phyloP scores from a whole-genome alignment of 2,888 invertebrate species.

The Coenonympha glycerion region DNA sequence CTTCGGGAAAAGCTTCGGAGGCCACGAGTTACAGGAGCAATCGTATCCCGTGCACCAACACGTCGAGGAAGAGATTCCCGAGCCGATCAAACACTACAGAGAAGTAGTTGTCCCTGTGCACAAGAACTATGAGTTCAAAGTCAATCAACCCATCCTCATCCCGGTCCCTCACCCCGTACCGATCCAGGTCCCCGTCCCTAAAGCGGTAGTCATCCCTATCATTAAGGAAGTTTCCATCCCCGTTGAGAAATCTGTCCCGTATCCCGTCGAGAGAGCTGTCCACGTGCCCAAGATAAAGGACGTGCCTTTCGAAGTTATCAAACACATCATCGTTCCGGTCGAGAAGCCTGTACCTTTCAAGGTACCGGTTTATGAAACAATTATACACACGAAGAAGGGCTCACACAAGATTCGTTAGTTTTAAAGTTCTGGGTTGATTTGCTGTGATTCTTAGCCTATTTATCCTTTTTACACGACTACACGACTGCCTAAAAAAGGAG shows the following conservation, averaged over 20 bases:
- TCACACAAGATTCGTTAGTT: slow-evolving; percentile 50
- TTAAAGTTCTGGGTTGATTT: not conserved
- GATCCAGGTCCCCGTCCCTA: slow-evolving; percentile 80
- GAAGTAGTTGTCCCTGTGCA: slow-evolving; percentile 79
- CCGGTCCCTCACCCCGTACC: slow-evolving; percentile 80
- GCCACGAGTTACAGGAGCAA: slow-evolving; percentile 56
- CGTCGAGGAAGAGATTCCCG: slow-evolving; percentile 81
- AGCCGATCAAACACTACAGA: slow-evolving; percentile 81
- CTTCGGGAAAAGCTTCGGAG: slow-evolving; percentile 49
- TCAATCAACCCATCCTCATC: slow-evolving; percentile 74
- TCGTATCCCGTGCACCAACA: slow-evolving; percentile 78
- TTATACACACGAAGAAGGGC: slow-evolving; percentile 81
- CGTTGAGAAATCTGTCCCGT: slow-evolving; percentile 83
- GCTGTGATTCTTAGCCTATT: not conserved
- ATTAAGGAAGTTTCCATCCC: slow-evolving; percentile 81
- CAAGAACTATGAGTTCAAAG: slow-evolving; percentile 77
- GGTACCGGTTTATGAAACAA: slow-evolving; percentile 82
- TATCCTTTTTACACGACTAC: too few relatives aligned
- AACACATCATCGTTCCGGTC: slow-evolving; percentile 80
- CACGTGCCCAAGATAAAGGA: slow-evolving; percentile 81
- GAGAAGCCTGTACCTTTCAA: slow-evolving; percentile 82
- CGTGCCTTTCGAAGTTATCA: slow-evolving; percentile 81
- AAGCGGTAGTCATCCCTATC: slow-evolving; percentile 81
- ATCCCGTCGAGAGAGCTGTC: slow-evolving; percentile 80
- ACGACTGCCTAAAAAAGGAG: too few relatives aligned